Evolutionary conservation across 2,113 vertebrate genomes (phyloP), one percentile per base, ranked within the genome.

Genomic region (Pandion haliaetus): DNA sequence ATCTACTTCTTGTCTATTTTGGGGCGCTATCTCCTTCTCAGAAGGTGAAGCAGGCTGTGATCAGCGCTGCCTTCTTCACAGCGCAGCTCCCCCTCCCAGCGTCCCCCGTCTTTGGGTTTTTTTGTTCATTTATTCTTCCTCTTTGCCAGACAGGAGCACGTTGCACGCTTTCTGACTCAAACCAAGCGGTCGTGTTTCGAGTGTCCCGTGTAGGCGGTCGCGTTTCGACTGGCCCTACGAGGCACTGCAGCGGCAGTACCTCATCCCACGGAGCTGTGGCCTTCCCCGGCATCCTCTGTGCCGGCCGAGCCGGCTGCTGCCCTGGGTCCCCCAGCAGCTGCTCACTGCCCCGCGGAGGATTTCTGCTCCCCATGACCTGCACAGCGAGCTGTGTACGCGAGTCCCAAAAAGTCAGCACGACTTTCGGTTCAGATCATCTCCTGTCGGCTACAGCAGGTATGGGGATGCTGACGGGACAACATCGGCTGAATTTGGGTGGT

Each of bases 171-270:
- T 76, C 67, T 77, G 38, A 14, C 55, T 65, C 18, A 76, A 76
- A 29, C 6, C 28, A 54, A 58, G 34, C 3, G 7, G 36, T 85
- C 12, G 17, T 5, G 5, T 40, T 84, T 58, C 3, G 0, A 47
- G 52, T 24, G 13, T 38, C 28, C 24, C 0, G 0, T n/a, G 17
- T n/a, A 38, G 1, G 2, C 18, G 7, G 10, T 9, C 69, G 42
- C 19, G 28, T 74, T 70, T 61, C 2, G 1, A 6, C 66, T 44
- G n/a, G 55, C 61, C 2, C 1, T 42, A n/a, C 5, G 59, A 81
- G 40, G 23, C 57, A 45, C 55, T 52, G 17, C 5, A 45, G 32
- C 69, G 52, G 10, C 23, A 26, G 14, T 20, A 83, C 12, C 45
- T 73, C 36, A 52, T 13, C 15, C 8, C 14, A 2, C 13, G 10